Conservation (phyloP, 2,888 invertebrate species). For the Octodonta nipae region DNA sequence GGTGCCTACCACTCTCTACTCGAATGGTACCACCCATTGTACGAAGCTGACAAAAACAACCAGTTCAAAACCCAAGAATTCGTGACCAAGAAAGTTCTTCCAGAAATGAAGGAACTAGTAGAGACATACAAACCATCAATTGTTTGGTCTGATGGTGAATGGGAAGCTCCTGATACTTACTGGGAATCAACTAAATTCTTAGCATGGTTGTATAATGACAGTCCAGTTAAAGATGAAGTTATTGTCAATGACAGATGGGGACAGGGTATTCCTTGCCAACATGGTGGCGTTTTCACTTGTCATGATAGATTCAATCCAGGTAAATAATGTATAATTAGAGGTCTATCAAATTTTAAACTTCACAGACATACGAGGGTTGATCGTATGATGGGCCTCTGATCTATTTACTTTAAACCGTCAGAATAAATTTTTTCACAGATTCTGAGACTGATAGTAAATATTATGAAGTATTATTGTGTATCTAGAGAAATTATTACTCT, state of each 20-base stretch:
- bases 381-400: no score
- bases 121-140: constrained; percentile 58
- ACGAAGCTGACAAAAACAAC: constrained; percentile 51
- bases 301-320: constrained; percentile 72
- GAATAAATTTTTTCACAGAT: no score
- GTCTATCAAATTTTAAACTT: no score
- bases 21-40: constrained; percentile 81
- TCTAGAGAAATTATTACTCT: no score
- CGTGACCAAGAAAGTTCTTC: constrained; percentile 57
- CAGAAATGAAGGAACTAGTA: constrained; percentile 69
- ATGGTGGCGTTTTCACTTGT: constrained; percentile 83
- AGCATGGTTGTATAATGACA: constrained; percentile 87
- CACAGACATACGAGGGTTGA: no score
- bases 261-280: constrained; percentile 57
- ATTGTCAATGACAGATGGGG: constrained; percentile 96
- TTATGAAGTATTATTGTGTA: no score
- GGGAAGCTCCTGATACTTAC: constrained; percentile 73
- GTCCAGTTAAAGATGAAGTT: constrained; percentile 74
- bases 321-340: no score
- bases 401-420: no score
- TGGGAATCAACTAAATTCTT: constrained; percentile 77
- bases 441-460: no score
- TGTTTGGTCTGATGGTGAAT: constrained; percentile 90
- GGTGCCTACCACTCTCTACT: constrained; percentile 76
- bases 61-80: constrained; percentile 52